Percentiles rank a stretch among this genome's conserved stretches.
Conservation (phyloP, 2,113 vertebrate genomes). For the Alces alces region DNA sequence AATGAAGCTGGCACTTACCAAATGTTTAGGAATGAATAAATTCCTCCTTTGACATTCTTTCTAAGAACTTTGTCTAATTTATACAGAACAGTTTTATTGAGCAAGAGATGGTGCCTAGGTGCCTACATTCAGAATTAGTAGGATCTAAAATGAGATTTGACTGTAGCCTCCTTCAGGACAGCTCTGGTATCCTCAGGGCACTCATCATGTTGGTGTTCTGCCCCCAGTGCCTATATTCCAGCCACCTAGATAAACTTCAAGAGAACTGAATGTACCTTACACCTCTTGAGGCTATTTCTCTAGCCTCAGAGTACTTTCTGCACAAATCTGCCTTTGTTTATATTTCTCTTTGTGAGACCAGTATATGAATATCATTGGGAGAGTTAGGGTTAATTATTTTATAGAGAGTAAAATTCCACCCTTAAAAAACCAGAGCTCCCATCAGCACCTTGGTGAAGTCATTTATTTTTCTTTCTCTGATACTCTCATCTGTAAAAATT, state of each 20-base stretch:
- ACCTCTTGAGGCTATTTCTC: background rate
- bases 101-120: background rate
- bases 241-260: accelerated
- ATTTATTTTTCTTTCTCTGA: background rate
- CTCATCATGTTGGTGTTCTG: background rate
- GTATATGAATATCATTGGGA: background rate
- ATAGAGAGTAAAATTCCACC: background rate
- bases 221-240: background rate
- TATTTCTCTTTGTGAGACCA: background rate
- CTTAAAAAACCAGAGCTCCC: background rate
- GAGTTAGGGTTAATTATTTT: background rate
- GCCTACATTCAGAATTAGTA: background rate
- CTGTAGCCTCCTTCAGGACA: background rate
- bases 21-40: background rate
- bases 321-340: background rate
- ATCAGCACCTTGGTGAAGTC: background rate
- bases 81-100: background rate
- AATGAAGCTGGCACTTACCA: background rate
- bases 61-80: background rate
- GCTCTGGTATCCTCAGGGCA: accelerated
- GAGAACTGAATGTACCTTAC: background rate
- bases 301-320: background rate
- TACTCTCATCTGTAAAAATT: background rate
- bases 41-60: background rate
- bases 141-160: background rate